Evolutionary conservation across 2,888 invertebrate species (phyloP), one percentile per base, ranked within the genome.

Genomic region (Eupithecia exiguata): DNA sequence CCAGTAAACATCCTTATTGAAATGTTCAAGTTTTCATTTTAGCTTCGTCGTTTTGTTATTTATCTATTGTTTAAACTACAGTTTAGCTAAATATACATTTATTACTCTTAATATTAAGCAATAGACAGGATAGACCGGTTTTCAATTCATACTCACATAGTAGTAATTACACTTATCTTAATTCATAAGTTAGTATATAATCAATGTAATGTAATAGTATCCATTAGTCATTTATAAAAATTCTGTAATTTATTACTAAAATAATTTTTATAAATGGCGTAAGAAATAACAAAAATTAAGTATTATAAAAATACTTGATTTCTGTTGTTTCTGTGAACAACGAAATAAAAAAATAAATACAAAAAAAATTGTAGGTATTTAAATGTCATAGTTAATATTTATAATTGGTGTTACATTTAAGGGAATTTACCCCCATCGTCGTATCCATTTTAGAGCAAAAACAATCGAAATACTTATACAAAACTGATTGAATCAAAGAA

Each of bases 41-140:
- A 76, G 94, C 94, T 94, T 94, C 79, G 84, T 92, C 83, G 86
- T 88, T 92, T 93, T 70, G 88, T 93, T 90, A 80, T 82, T 84
- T 84, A 77, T 78, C 88, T 90, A 92, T 91, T 89, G 91, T 92
- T 88, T 87, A 84, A 84, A 80, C 74, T 84, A 81, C 89, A 90
- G 88, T 87, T 88, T 94, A 94, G 93, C 86, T 88, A 94, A 94
- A 94, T 94, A 94, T 94, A 94, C 84, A 88, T 88, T 92, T 91
- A 89, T 91, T 88, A 88, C 82, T 87, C 90, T 87, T 93, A 92
- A 88, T 87, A 71, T 85, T 93, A 92, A 93, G 90, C 77, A 75
- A 86, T 95, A 94, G 94, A 87, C 94, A 94, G 86, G 94, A 95
- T 95, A 95, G 92, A 92, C 94, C 94, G 93, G 94, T 94, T 95